A percentile compares a stretch with the other conserved stretches of the same genome.
phyloP scores from a whole-genome alignment of 2,888 invertebrate species.

The Drosophila ezoana region DNA sequence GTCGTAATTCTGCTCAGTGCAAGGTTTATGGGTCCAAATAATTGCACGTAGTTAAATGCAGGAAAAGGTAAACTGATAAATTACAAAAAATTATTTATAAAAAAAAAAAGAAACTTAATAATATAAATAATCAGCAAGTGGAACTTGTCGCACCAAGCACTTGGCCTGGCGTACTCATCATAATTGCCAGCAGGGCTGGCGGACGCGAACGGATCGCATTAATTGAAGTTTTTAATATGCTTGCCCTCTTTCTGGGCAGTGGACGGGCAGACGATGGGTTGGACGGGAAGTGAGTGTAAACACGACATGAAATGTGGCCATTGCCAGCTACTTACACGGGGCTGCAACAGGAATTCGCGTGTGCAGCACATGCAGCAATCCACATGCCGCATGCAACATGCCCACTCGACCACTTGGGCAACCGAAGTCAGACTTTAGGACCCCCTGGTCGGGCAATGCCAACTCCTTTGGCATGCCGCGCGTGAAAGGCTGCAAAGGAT shows the following conservation, averaged over 20 bases:
- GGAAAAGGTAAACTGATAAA: constrained; percentile 67
- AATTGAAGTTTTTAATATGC: constrained; percentile 74
- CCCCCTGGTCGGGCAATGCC: constrained; percentile 24
- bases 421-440: constrained; percentile 14
- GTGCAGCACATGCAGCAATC: constrained; percentile 51
- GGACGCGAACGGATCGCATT: constrained; percentile 51
- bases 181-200: constrained; percentile 35
- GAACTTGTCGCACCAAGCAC: constrained; percentile 66
- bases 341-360: constrained; percentile 67
- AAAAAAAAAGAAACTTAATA: constrained; percentile 62
- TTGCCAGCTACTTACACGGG: constrained; percentile 61
- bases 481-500: constrained; percentile 66
- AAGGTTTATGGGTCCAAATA: constrained; percentile 31
- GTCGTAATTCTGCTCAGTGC: constrained; percentile 3
- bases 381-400: constrained; percentile 46
- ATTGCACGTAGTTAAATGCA: constrained; percentile 36
- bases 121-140: constrained; percentile 74
- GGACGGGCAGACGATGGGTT: constrained; percentile 20
- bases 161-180: constrained; percentile 17
- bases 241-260: constrained; percentile 50
- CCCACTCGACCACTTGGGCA: constrained; percentile 16
- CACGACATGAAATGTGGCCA: constrained; percentile 77
- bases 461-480: constrained; percentile 72
- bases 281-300: constrained; percentile 77
- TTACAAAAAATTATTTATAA: constrained; percentile 44